These are phyloP conservation scores for Lysiphlebus fabarum DNA, from an alignment of 1,140 invertebrate species.

Conservation along the genomic window DNA sequence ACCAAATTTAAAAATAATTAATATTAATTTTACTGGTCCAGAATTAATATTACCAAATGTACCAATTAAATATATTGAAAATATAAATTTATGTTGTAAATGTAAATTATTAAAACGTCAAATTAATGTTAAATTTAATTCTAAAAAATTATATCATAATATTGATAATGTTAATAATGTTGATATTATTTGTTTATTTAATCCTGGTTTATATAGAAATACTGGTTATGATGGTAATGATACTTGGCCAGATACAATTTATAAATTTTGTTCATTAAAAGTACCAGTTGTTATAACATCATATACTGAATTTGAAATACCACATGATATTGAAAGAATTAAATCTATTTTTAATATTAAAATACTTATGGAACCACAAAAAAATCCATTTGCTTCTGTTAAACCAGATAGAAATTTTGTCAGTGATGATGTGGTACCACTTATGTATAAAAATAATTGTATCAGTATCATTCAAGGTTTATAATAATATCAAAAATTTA, in stretches of 20 bases:
- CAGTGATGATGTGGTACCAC: slow-evolving; percentile 64
- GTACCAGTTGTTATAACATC: slow-evolving; percentile 64
- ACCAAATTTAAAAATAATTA: slow-evolving; percentile 56
- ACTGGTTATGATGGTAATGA: slow-evolving; percentile 62
- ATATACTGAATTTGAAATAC: slow-evolving; percentile 64
- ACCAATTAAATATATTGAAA: slow-evolving; percentile 54
- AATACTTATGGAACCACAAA: slow-evolving; percentile 54
- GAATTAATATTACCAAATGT: slow-evolving; percentile 60
- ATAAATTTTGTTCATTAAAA: slow-evolving; percentile 48
- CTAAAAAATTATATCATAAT: slow-evolving; percentile 61
- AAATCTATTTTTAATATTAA: slow-evolving; percentile 50
- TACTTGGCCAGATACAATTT: slow-evolving; percentile 65
- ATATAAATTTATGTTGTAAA: slow-evolving; percentile 53
- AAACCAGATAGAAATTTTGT: slow-evolving; percentile 72
- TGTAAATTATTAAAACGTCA: slow-evolving; percentile 51
- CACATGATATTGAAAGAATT: slow-evolving; percentile 59
- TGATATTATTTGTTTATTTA: slow-evolving; percentile 67
- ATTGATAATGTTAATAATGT: slow-evolving; percentile 53
- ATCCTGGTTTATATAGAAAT: slow-evolving; percentile 65
- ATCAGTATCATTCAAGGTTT: slow-evolving; percentile 45
- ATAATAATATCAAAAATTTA: too few relatives aligned
- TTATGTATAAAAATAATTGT: slow-evolving; percentile 72
- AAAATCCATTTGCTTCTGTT: slow-evolving; percentile 64
- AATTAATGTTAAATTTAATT: slow-evolving; percentile 57
- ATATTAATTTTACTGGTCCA: slow-evolving; percentile 63